Conservation (phyloP, 2,888 invertebrate genomes). For the Apoda limacodes region DNA sequence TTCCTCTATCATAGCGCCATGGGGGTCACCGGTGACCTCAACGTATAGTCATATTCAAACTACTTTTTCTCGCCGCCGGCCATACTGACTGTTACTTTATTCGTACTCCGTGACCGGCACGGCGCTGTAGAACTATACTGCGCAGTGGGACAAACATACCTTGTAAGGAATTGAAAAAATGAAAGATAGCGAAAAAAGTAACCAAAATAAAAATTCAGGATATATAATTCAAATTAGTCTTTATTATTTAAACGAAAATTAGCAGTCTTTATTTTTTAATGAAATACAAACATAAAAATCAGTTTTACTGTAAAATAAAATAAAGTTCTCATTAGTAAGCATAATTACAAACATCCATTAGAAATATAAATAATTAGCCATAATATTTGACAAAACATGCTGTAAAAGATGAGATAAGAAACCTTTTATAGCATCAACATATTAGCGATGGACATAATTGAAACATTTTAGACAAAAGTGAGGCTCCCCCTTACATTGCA, state of each 20-base stretch:
- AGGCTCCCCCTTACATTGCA: constrained; percentile 22
- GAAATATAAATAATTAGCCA: constrained; percentile 23
- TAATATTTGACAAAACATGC: constrained; percentile 21
- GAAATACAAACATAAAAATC: constrained; percentile 17
- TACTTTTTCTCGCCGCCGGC: constrained; percentile 21
- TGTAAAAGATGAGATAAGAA: constrained; percentile 21
- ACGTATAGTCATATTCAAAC: constrained; percentile 23
- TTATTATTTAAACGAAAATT: constrained; percentile 23
- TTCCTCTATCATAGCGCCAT: constrained; percentile 21
- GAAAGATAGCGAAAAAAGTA: constrained; percentile 20
- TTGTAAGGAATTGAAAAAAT: constrained; percentile 21
- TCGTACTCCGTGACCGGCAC: constrained; percentile 20
- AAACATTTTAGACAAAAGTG: constrained; percentile 23
- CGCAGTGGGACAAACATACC: constrained; percentile 23
- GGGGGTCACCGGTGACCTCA: constrained; percentile 25
- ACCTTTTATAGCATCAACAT: constrained; percentile 20
- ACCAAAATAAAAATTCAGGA: constrained; percentile 17
- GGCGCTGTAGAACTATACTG: constrained; percentile 22
- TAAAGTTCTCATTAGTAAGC: constrained; percentile 21
- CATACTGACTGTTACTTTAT: constrained; percentile 21
- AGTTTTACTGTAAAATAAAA: constrained; percentile 23
- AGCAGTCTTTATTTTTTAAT: constrained; percentile 17
- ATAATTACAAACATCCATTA: constrained; percentile 22
- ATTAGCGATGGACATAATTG: constrained; percentile 22
- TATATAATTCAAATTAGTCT: constrained; percentile 21